Conservation (phyloP, 2,113 vertebrate genomes). For the Oenanthe melanoleuca region DNA sequence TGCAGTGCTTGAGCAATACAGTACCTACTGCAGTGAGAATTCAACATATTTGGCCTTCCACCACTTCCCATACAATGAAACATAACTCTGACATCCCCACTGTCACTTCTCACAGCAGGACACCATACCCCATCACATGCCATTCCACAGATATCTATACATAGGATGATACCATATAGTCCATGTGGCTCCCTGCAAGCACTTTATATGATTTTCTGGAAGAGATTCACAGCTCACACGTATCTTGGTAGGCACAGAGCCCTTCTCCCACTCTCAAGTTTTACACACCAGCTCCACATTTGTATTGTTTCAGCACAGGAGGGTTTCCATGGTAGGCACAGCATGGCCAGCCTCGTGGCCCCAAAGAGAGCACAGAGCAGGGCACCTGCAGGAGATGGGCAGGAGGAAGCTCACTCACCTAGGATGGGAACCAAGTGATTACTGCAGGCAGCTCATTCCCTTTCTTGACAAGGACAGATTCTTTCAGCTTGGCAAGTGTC, state of each 20-base stretch:
- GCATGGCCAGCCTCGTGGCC: rapidly evolving
- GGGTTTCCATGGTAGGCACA: background rate
- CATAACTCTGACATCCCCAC: background rate
- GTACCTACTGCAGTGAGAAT: background rate
- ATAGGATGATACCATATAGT: background rate
- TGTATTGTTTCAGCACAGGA: background rate
- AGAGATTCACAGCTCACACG: background rate
- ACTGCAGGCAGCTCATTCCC: background rate
- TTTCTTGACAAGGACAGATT: background rate
- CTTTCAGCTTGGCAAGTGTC: background rate
- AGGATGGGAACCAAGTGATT: background rate
- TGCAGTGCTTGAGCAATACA: background rate
- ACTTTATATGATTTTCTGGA: background rate
- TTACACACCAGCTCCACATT: background rate
- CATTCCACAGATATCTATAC: background rate
- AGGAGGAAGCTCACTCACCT: rapidly evolving
- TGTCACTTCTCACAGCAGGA: background rate
- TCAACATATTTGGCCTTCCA: background rate
- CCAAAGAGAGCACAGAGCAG: rapidly evolving
- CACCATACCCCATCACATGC: background rate
- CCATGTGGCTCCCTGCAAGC: background rate
- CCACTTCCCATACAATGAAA: background rate
- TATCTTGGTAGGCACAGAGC: background rate
- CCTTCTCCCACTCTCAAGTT: background rate
- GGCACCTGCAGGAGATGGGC: background rate